Evolutionary conservation across 2,888 invertebrate genomes (phyloP), one percentile per base, ranked within the genome.

Genomic region (Bellardia pandia): DNA sequence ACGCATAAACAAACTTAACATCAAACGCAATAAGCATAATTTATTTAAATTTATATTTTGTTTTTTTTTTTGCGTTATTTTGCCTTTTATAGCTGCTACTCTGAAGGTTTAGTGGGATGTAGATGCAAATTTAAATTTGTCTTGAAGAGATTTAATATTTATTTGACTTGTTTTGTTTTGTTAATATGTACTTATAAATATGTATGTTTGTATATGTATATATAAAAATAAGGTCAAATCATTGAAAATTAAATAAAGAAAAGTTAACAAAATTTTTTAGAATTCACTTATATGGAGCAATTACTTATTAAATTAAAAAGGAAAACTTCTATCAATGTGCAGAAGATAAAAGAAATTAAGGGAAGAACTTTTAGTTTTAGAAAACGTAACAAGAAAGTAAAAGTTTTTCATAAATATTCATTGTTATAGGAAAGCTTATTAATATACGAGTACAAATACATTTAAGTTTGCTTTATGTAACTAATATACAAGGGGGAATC

Each of bases 1-100:
- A 42, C 16, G 23, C 9, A 71, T 7, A 56, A 16, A 40, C 11
- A 40, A 8, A 16, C 64, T 13, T 48, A 42, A 45, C 42, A 56
- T 68, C 51, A 69, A 62, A 77, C 2, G 40, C 42, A 45, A 64
- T 66, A 45, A 56, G 16, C 37, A 23, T 45, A 74, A 68, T 60
- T 75, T 75, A 60, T 60, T 30, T 42, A 51, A 42, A 69, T 30
- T 60, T 42, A 51, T 51, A 69, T 30, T 60, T 62, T 53, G 8
- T 62, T 79, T 68, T 58, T 9, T 3, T 56, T 33, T 30, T 79
- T n/a, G 8, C 23, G n/a, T 42, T 68, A 30, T 45, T 68, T 45
- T 48, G 2, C 16, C n/a, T 23, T 23, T 45, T 4, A 37, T 23
- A 13, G 14, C 4, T 56, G 11, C 42, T 69, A 2, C 42, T 69